Base-by-base conservation (phyloP, 2,888 invertebrate species). In the Heliconius ismenius region DNA sequence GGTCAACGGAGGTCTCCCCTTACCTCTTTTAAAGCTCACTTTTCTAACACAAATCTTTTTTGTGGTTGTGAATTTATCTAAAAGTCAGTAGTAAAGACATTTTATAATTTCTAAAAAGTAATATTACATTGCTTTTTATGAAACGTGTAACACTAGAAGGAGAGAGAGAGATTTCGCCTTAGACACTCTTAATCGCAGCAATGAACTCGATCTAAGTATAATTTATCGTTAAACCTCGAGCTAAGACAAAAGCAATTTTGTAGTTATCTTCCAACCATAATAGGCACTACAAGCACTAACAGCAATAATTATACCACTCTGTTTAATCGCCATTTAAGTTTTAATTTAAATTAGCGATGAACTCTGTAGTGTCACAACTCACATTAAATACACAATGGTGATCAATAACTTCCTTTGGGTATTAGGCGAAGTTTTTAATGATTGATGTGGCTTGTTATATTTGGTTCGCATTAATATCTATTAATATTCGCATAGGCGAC, bases 171-270 rank as follows among this genome's bases (percentile, higher is more conserved):
- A 43, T 15, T 49, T 49, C 13, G 13, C 60, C 6, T 26, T 7
- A 32, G 32, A 32, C 32, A 21, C n/a, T 10, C 32, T 65, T 49
- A 54, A 21, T 28, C 6, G 32, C 54, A 58, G 13, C n/a, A 70
- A 58, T 69, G 13, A 36, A 32, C 58, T 70, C 24, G 13, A 70
- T 58, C 13, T n/a, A 58, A 70, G 36, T 70, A 58, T 58, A 70
- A 70, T 58, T 70, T 70, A 36, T n/a, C 24, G n/a, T 70, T n/a
- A 70, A 58, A 18, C n/a, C 32, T 54, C n/a, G 70, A 9, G 70
- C 58, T 36, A 24, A 24, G 32, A 58, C 70, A 70, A 70, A 70
- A 70, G 70, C 70, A 58, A 70, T 70, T 70, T 70, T 58, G 32
- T 36, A 70, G 58, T 70, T 70, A 70, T 70, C 32, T 58, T 58